A percentile compares a stretch with the other conserved stretches of the same genome.
Evolutionary conservation across 2,797 vertebrate species (phyloP).

Genomic region (Ambastaia sidthimunki): DNA sequence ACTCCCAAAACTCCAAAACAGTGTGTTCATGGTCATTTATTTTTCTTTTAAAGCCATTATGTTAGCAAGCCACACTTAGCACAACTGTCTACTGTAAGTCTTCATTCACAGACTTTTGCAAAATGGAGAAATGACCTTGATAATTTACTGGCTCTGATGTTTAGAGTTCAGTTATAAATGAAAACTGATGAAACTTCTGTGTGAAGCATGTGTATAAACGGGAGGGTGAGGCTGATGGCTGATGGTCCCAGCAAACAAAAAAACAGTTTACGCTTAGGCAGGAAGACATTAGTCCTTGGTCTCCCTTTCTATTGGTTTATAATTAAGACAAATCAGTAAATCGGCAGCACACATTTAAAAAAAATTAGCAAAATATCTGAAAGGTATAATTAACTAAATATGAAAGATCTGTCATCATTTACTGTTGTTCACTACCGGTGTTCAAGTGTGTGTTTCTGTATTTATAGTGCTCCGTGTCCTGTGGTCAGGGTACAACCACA

Average conservation of each 20-base stretch:
- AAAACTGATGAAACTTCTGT: slow-evolving; percentile 22
- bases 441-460: slow-evolving; percentile 40
- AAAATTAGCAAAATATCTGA: neutral
- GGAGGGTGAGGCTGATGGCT: neutral
- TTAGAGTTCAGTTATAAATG: slow-evolving; percentile 21
- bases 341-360: neutral
- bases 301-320: neutral
- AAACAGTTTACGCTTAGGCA: slow-evolving; percentile 36
- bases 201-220: slow-evolving; percentile 55
- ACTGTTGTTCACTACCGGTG: neutral
- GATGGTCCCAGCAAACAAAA: slow-evolving; percentile 50
- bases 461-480: slow-evolving; percentile 91
- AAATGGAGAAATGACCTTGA: slow-evolving; percentile 1
- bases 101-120: slow-evolving; percentile 17
- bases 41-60: neutral
- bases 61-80: neutral
- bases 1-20: too few relatives aligned
- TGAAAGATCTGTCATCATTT: neutral
- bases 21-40: too few relatives aligned
- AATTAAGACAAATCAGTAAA: slow-evolving; percentile 14
- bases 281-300: slow-evolving; percentile 55
- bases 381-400: neutral
- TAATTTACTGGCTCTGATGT: slow-evolving; percentile 3
- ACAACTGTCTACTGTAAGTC: neutral
- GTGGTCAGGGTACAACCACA: slow-evolving; percentile 92